Base-by-base conservation (phyloP, 2,888 invertebrate genomes). In the Metopia argyrocephala region DNA sequence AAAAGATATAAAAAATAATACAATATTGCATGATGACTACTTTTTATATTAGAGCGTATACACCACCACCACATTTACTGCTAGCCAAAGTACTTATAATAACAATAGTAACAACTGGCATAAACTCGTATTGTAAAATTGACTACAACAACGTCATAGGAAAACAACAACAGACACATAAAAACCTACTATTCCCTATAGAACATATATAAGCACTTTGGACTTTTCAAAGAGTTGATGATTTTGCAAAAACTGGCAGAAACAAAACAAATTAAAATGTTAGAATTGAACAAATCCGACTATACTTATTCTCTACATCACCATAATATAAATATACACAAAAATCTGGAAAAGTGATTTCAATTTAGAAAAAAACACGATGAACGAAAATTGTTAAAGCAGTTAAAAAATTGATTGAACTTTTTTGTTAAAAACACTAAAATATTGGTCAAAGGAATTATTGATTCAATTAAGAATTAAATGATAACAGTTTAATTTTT, bases 1-100 rank as follows among this genome's bases (percentile, higher is more conserved):
- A 74, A 57, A 64, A 68, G 59, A 69, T 64, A 79, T 74, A 74
- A 79, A 74, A 75, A 70, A 70, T 75, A 70, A 79, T 79, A 59
- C 31, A 59, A 38, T 38, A 38, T n/a, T n/a, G n/a, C n/a, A n/a
- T 15, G 38, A 38, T 38, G 38, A 46, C 46, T 62, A 62, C 56
- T 69, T 28, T 21, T 45, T 7, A 6, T 61, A 38, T 18, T 15
- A 15, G 20, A 20, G 38, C 31, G 31, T 15, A 15, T 38, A 38
- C 38, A 38, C 38, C 15, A 38, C 38, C 38, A 38, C 38, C 15
- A 38, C 38, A 20, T 15, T 59, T 31, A 15, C 7, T 59, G 9
- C 38, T 59, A 59, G n/a, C 18, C n/a, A n/a, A 15, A 59, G 5
- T 12, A 57, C 9, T 18, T 46, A 50, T 70, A 70, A 62, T 54